phyloP scores from a whole-genome alignment of 2,797 vertebrate genomes.

The Danio albolineatus region DNA sequence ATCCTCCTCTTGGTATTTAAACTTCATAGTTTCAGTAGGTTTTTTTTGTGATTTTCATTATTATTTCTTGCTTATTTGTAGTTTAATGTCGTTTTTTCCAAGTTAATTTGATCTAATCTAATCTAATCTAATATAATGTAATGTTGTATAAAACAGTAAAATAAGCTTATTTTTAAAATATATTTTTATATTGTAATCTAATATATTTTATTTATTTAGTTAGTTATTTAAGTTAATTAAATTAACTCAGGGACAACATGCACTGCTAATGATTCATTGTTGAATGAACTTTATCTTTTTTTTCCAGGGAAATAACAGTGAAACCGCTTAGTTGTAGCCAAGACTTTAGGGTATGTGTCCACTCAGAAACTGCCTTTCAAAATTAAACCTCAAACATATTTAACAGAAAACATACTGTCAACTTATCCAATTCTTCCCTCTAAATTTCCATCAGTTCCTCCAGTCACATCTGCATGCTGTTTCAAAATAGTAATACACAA shows the following conservation, averaged over 20 bases:
- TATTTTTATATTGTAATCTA: no score
- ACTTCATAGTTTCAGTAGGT: no score
- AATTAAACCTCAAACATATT: neutral
- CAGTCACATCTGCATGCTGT: slow-evolving; percentile 5
- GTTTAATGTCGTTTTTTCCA: no score
- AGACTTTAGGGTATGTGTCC: neutral
- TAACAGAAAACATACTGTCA: neutral
- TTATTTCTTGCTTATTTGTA: no score
- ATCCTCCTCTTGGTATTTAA: no score
- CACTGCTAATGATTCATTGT: neutral
- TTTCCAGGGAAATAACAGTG: neutral
- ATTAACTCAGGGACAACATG: neutral
- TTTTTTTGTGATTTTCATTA: no score
- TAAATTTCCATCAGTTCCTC: neutral
- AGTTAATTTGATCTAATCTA: no score
- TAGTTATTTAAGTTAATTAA: no score
- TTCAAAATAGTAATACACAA: neutral
- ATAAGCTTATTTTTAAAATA: no score
- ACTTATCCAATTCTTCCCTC: neutral
- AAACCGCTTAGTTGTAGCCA: neutral
- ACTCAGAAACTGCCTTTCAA: neutral
- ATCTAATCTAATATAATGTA: no score
- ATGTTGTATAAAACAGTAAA: no score
- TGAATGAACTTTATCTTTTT: neutral
- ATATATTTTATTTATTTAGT: no score